A percentile compares a stretch with the other conserved stretches of the same genome.
Evolutionary conservation across 2,888 invertebrate genomes (phyloP).

Genomic region (Meliscaeva auricollis): DNA sequence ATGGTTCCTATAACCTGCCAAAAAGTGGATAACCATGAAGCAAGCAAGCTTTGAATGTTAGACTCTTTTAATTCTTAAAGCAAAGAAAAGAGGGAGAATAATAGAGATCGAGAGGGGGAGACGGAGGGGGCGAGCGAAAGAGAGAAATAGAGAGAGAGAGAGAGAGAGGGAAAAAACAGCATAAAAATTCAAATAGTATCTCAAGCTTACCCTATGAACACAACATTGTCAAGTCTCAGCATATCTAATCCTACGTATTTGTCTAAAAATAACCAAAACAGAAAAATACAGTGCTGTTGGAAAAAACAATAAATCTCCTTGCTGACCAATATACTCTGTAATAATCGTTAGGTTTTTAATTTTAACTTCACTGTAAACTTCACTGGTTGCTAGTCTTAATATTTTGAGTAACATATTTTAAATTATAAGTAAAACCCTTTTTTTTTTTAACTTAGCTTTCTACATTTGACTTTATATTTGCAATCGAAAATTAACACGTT

Average conservation of each 20-base stretch:
- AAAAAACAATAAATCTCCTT: no score
- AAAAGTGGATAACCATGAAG: constrained; percentile 47
- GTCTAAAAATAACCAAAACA: constrained; percentile 11
- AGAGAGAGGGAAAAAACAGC: not conserved
- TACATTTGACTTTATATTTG: no score
- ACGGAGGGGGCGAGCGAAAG: not conserved
- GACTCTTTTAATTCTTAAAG: not conserved
- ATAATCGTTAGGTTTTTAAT: no score
- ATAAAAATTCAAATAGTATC: not conserved
- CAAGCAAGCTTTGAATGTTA: constrained; percentile 19
- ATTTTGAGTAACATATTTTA: no score
- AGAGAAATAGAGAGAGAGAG: not conserved
- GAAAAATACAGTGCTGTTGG: constrained; percentile 1
- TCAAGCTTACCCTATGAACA: not conserved
- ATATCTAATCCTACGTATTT: constrained; percentile 16
- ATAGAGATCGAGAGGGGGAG: not conserved
- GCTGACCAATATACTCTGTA: no score
- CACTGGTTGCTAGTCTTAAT: no score
- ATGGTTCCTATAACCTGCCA: not conserved
- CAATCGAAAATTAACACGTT: no score
- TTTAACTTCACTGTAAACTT: no score
- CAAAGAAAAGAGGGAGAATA: not conserved
- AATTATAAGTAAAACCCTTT: no score
- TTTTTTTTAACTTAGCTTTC: no score
- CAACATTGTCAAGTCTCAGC: constrained; percentile 6